These are phyloP conservation scores for Tympanoctomys barrerae DNA, from an alignment of 2,797 vertebrate genomes.

Conservation along the genomic window DNA sequence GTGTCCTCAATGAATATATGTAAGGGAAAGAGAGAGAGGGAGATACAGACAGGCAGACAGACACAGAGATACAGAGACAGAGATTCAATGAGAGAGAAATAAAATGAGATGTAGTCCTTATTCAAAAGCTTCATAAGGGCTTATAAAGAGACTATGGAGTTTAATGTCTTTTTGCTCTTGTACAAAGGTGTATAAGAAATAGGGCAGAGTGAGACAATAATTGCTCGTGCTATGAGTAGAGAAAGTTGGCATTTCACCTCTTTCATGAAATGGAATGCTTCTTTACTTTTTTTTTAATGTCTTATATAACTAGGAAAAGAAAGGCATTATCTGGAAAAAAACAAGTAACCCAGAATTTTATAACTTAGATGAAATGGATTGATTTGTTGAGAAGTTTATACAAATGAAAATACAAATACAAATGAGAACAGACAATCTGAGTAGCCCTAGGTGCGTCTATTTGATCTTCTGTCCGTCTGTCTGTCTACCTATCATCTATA, in stretches of 20 bases:
- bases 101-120: neutral
- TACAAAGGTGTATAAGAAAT: neutral
- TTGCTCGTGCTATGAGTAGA: neutral
- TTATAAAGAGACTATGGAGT: neutral
- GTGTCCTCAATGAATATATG: neutral
- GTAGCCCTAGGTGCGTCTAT: neutral
- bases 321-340: neutral
- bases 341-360: neutral
- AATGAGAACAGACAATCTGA: neutral
- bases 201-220: neutral
- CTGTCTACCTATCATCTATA: neutral
- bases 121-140: neutral
- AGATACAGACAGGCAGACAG: neutral
- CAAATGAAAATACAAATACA: neutral
- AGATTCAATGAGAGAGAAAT: neutral
- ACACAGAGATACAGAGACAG: too few relatives aligned
- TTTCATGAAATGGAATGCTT: neutral
- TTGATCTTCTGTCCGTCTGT: neutral
- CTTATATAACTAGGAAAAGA: neutral
- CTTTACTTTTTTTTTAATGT: neutral
- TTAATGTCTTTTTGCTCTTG: neutral
- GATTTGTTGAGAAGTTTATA: neutral
- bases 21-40: rapidly evolving
- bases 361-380: neutral
- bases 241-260: neutral